A percentile compares a stretch with the other conserved stretches of the same genome.
These are phyloP conservation scores for Plestiodon gilberti DNA, from an alignment of 2,113 vertebrate species.

Conservation along the genomic window DNA sequence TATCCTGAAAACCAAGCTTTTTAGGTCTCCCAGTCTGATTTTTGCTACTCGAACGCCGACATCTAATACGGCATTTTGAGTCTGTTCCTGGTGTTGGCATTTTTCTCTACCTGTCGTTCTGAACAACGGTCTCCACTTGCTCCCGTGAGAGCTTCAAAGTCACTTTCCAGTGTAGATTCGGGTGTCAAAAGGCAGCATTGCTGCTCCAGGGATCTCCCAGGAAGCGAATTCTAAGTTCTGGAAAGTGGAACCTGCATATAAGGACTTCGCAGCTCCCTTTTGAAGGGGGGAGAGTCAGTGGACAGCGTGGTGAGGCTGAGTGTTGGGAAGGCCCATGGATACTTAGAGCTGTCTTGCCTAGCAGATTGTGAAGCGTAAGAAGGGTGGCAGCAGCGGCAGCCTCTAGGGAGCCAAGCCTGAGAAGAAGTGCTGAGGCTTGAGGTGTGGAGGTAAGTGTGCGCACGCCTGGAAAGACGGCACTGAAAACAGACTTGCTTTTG, in stretches of 20 bases:
- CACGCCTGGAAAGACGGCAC: background rate
- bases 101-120: background rate
- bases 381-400: background rate
- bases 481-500: slow-evolving; percentile 41
- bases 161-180: too few relatives aligned
- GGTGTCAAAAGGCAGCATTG: background rate
- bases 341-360: slow-evolving; percentile 10
- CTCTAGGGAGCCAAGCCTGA: slow-evolving; percentile 17
- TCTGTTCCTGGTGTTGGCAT: slow-evolving; percentile 13
- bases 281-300: background rate
- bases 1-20: background rate
- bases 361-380: background rate
- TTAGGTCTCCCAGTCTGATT: slow-evolving; percentile 11
- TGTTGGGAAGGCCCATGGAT: slow-evolving; percentile 12
- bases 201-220: background rate
- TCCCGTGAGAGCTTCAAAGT: slow-evolving; percentile 24
- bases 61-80: slow-evolving; percentile 26
- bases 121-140: slow-evolving; percentile 1
- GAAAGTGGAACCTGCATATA: background rate
- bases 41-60: too few relatives aligned
- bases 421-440: slow-evolving; percentile 18
- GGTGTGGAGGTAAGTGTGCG: background rate
- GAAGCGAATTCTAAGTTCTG: background rate
- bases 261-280: too few relatives aligned
- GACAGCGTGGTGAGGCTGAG: background rate